Base-by-base conservation (phyloP, 2,797 vertebrate genomes). In the Orientallactaga sibirica region DNA sequence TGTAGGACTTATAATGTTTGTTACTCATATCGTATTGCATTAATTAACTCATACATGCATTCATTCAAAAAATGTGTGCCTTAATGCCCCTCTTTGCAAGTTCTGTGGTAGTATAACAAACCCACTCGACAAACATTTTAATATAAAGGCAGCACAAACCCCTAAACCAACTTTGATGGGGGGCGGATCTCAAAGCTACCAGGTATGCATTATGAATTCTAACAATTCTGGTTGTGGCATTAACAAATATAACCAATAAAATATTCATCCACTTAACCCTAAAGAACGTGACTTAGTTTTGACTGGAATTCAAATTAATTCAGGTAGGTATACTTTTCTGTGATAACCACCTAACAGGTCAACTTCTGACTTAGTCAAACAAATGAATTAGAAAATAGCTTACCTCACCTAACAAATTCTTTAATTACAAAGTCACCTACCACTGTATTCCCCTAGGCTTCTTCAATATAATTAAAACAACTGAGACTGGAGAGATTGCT, bases 261-360 rank as follows among this genome's bases (percentile, higher is more conserved):
- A 73, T 22, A 66, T 88, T 78, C n/a, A 73, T 33, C 71, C 66
- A 43, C 25, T 55, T 83, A 15, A 55, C 7, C 55, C 55, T 55
- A 90, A 58, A 90, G 25, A 58, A 74, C 43, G 58, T 67, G 68
- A 48, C 68, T 77, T 71, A 73, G 33, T 88, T 83, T 66, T 88
- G 61, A 58, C 29, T 29, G 43, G 52, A 43, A n/a, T 67, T 16
- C 24, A 75, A 82, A 75, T 29, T 14, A 22, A 41, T 43, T 22
- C 52, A 82, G 70, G 33, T 80, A 62, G 19, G 24, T 64, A 52
- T 7, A 55, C n/a, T 64, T 83, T 77, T 18, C 6, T 33, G 74
- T 74, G 58, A 55, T 77, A 87, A 43, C 5, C 71, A 70, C 7
- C 70, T 0, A 66, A 52, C 22, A 88, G 27, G 24, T 11, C 29